Percentiles rank a stretch among this genome's conserved stretches.
These are phyloP conservation scores for Phymastichus coffea DNA, from an alignment of 1,140 invertebrate genomes.

Conservation along the genomic window DNA sequence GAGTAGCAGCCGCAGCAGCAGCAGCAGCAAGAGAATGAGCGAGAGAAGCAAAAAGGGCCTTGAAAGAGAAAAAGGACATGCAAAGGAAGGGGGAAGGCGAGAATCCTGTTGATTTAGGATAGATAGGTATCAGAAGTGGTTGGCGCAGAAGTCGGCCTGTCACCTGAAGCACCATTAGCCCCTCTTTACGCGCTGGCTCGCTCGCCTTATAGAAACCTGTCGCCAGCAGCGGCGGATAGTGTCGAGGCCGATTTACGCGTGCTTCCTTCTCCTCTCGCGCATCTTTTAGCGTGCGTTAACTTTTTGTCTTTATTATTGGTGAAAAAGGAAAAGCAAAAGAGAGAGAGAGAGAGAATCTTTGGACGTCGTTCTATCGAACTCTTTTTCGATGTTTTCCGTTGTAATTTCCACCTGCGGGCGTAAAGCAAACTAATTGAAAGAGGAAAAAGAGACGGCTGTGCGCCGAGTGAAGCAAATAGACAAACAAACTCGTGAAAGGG, in stretches of 20 bases:
- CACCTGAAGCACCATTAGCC: slow-evolving; percentile 53
- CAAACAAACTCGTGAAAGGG: not conserved
- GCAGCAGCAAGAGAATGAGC: not conserved
- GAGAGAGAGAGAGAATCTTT: not conserved
- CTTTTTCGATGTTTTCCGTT: too few species aligned
- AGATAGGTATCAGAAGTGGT: slow-evolving; percentile 52
- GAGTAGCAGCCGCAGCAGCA: not conserved
- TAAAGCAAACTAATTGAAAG: not conserved
- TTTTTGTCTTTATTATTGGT: not conserved
- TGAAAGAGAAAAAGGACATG: too few species aligned
- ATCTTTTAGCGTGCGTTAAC: not conserved
- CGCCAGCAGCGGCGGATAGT: not conserved
- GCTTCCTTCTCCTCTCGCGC: not conserved
- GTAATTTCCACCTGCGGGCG: too few species aligned
- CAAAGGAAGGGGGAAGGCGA: not conserved
- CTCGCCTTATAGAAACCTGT: slow-evolving; percentile 45
- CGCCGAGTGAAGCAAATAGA: not conserved
- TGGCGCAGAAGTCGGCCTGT: slow-evolving; percentile 48
- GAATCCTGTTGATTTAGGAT: slow-evolving; percentile 54
- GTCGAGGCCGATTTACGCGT: slow-evolving; percentile 27
- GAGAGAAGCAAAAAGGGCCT: not conserved
- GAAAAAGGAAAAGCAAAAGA: not conserved
- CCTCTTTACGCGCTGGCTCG: too few species aligned
- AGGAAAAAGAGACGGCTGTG: too few species aligned
- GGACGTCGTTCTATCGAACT: too few species aligned